A percentile compares a stretch with the other conserved stretches of the same genome.
Evolutionary conservation across 2,113 vertebrate genomes (phyloP).

Genomic region (Myrmophylax atrothorax): DNA sequence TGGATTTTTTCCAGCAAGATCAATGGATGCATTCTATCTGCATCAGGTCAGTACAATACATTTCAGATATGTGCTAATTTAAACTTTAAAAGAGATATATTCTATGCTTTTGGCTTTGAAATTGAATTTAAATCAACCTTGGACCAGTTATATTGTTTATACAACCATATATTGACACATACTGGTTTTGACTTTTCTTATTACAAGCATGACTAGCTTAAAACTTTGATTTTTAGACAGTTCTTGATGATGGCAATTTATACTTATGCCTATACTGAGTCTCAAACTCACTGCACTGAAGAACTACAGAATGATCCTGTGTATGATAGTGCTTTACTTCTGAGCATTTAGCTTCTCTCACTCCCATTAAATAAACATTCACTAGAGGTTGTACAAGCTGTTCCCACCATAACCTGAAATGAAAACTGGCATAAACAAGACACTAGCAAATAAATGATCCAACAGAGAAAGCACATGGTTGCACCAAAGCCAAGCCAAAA

Average conservation of each 20-base stretch:
- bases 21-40: background rate
- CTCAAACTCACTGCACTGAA: background rate
- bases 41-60: background rate
- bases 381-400: background rate
- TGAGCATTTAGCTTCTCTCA: background rate
- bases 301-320: background rate
- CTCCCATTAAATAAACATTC: background rate
- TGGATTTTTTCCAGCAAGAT: background rate
- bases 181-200: background rate
- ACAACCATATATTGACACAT: background rate
- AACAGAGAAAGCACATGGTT: background rate
- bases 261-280: background rate
- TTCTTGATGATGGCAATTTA: background rate
- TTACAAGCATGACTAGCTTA: background rate
- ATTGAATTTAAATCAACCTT: background rate
- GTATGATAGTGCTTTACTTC: background rate
- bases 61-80: background rate
- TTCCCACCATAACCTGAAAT: background rate
- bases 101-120: background rate
- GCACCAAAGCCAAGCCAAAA: background rate
- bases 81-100: background rate
- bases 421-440: background rate
- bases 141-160: background rate
- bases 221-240: background rate
- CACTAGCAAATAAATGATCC: background rate